A percentile compares a stretch with the other conserved stretches of the same genome.
Conservation (phyloP, 1,140 invertebrate species). For the Cardiocondyla obscurior region DNA sequence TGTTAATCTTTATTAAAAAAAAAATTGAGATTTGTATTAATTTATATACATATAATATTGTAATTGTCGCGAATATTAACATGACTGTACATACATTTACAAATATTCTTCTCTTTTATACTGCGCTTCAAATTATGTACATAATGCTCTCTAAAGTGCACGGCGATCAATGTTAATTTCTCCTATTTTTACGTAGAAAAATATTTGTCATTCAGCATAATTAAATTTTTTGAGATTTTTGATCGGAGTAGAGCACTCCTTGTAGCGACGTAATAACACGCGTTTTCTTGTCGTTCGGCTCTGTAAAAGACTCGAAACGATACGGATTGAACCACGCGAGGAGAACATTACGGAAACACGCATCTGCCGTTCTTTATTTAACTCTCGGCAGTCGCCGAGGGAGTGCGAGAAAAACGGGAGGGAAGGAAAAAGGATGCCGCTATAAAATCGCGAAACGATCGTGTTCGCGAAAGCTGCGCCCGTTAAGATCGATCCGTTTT, state of each 20-base stretch:
- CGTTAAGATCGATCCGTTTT: constrained; percentile 31
- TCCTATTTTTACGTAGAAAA: not conserved
- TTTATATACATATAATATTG: too few relatives aligned
- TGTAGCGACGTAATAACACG: not conserved
- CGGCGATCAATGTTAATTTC: not conserved
- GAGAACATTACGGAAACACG: constrained; percentile 34
- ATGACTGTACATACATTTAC: not conserved
- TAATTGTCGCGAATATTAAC: not conserved
- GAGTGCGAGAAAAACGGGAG: not conserved
- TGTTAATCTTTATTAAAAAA: not conserved
- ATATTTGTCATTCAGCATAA: not conserved
- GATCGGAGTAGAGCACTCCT: not conserved
- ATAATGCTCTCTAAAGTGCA: not conserved
- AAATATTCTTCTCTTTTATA: not conserved
- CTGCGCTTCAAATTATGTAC: not conserved
- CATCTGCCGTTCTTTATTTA: constrained; percentile 11
- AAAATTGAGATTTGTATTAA: not conserved
- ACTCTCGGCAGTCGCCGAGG: not conserved
- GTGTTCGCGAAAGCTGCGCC: constrained; percentile 11
- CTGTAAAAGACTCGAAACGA: not conserved
- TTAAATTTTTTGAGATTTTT: not conserved
- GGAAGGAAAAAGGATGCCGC: not conserved
- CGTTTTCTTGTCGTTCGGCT: constrained; percentile 29
- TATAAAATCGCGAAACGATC: constrained; percentile 24
- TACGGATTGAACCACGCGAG: constrained; percentile 9